These are phyloP conservation scores for Drosophila yakuba DNA, from an alignment of 1,140 invertebrate species.

Conservation along the genomic window DNA sequence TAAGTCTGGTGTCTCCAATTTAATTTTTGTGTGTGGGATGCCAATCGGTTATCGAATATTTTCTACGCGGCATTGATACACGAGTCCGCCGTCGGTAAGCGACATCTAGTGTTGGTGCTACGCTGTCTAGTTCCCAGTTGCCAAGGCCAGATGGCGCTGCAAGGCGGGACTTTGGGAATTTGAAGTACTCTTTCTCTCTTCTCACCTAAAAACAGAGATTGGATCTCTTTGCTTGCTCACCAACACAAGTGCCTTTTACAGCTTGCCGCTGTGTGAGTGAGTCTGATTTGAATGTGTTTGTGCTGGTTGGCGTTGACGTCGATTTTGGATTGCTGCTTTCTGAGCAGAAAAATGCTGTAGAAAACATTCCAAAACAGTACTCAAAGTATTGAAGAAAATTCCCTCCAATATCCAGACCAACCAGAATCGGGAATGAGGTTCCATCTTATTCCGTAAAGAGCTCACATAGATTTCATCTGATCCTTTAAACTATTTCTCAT, in stretches of 20 bases:
- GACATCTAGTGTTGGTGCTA: constrained; percentile 66
- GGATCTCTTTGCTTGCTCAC: constrained; percentile 39
- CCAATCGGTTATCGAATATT: constrained; percentile 9
- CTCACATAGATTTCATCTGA: too few relatives aligned
- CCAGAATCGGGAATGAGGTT: neutral
- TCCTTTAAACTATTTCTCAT: neutral
- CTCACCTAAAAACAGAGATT: constrained; percentile 16
- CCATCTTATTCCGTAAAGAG: too few relatives aligned
- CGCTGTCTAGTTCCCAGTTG: neutral
- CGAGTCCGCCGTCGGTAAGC: constrained; percentile 1
- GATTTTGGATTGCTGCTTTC: constrained; percentile 36
- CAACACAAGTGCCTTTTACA: constrained; percentile 37
- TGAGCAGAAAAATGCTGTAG: constrained; percentile 59
- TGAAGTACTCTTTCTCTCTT: constrained; percentile 19
- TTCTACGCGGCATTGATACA: constrained; percentile 29
- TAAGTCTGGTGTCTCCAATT: neutral
- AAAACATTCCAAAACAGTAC: constrained; percentile 59
- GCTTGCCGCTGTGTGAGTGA: constrained; percentile 52
- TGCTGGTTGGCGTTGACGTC: constrained; percentile 48
- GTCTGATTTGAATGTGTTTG: constrained; percentile 70
- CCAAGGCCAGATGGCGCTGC: constrained; percentile 60
- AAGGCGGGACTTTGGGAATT: neutral
- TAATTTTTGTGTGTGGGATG: neutral
- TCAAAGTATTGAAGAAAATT: constrained; percentile 5
- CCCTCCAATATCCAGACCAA: neutral